phyloP scores from a whole-genome alignment of 2,113 vertebrate species.

The Hyla sarda region DNA sequence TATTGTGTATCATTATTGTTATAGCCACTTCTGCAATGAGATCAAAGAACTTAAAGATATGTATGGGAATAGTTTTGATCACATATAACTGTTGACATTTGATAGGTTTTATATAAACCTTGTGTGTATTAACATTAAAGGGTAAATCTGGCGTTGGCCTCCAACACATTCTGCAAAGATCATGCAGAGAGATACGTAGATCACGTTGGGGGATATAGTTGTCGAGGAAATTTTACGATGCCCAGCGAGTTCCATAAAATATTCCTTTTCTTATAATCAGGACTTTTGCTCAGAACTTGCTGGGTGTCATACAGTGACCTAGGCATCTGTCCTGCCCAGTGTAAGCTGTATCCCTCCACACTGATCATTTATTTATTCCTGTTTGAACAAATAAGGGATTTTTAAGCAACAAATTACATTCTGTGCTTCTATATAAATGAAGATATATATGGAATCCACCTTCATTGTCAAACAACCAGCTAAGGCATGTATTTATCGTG shows the following conservation, averaged over 20 bases:
- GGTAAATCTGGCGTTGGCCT: too few species aligned
- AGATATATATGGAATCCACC: constrained; percentile 55
- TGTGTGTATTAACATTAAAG: too few species aligned
- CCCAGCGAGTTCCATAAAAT: too few species aligned
- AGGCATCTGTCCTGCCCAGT: too few species aligned
- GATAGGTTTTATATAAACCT: background rate
- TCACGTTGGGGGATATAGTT: too few species aligned
- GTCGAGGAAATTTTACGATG: too few species aligned
- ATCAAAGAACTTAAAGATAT: background rate
- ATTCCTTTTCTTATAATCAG: too few species aligned
- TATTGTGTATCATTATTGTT: background rate
- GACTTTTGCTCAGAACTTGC: too few species aligned
- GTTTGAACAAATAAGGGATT: background rate
- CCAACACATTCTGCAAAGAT: too few species aligned
- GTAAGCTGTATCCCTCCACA: too few species aligned
- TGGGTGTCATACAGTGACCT: too few species aligned
- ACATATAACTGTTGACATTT: background rate
- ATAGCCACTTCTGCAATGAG: background rate
- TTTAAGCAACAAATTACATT: constrained; percentile 29
- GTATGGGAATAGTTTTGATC: background rate
- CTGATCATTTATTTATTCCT: constrained; percentile 29
- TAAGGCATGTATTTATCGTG: constrained; percentile 51
- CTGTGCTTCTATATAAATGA: constrained; percentile 35
- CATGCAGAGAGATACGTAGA: too few species aligned
- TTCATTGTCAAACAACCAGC: constrained; percentile 38